Conservation (phyloP, 2,113 vertebrate genomes). For the Scytalopus superciliaris region DNA sequence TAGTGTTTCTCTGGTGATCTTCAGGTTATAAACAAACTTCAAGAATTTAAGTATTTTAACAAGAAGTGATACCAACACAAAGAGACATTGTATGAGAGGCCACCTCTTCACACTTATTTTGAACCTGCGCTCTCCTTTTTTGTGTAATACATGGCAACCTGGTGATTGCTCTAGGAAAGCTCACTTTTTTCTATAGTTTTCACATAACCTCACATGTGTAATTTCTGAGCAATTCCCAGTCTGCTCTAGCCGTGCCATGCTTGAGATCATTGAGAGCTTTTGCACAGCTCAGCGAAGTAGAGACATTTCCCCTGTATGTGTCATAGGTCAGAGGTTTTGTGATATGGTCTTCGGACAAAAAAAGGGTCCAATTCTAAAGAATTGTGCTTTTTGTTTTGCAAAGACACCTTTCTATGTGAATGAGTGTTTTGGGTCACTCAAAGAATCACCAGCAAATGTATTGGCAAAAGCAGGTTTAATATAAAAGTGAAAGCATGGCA, state of each 20-base stretch:
- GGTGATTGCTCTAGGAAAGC: not conserved
- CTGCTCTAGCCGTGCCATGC: not conserved
- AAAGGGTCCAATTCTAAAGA: not conserved
- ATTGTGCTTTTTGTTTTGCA: not conserved
- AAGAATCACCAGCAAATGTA: not conserved
- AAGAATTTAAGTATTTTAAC: not conserved
- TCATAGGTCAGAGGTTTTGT: not conserved
- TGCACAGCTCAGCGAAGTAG: not conserved
- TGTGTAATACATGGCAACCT: not conserved
- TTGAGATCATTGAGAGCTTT: not conserved
- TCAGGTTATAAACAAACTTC: not conserved
- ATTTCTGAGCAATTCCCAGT: not conserved
- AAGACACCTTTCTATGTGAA: not conserved
- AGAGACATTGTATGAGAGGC: not conserved
- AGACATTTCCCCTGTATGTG: not conserved
- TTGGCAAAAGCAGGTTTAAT: not conserved
- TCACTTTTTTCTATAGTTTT: not conserved
- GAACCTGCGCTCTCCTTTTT: not conserved
- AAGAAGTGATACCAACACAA: not conserved
- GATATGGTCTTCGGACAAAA: not conserved
- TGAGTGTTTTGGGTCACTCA: not conserved
- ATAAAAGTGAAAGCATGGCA: not conserved
- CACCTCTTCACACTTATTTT: not conserved
- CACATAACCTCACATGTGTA: not conserved
- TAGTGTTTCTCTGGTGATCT: rapidly evolving